Percentiles rank a stretch among this genome's conserved stretches.
Conservation (phyloP, 2,797 vertebrate species). For the Falco cherrug region DNA sequence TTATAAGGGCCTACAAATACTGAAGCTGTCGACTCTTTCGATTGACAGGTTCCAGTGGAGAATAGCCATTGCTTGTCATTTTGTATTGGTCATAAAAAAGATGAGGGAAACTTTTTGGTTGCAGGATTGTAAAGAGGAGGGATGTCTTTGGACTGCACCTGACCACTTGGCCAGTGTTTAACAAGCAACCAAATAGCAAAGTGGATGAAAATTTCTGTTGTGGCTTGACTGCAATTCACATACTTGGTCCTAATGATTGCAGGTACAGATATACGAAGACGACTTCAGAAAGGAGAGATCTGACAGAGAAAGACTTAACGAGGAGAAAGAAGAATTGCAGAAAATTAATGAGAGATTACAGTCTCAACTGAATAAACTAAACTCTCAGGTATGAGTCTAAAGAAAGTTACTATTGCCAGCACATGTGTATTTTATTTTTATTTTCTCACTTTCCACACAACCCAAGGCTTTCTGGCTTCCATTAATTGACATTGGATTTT, state of each 20-base stretch:
- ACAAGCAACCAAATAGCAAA: not conserved
- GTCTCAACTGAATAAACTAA: constrained; percentile 63
- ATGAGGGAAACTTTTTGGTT: not conserved
- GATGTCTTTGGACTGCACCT: not conserved
- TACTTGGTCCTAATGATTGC: not conserved
- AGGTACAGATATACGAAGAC: constrained; percentile 81
- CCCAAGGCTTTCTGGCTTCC: constrained; percentile 45
- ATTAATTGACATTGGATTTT: constrained; percentile 52
- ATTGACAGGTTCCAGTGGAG: not conserved
- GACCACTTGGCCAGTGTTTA: not conserved
- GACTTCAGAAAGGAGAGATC: constrained; percentile 79
- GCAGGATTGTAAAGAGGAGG: not conserved
- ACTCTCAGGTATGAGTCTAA: constrained; percentile 69
- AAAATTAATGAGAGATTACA: constrained; percentile 56
- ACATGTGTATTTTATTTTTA: constrained; percentile 34
- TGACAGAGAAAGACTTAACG: constrained; percentile 77
- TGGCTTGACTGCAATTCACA: not conserved
- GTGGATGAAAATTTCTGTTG: not conserved
- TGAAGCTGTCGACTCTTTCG: not conserved
- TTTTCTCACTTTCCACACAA: constrained; percentile 44
- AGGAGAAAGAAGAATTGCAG: constrained; percentile 74
- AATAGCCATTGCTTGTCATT: not conserved
- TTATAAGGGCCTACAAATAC: not conserved
- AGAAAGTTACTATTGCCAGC: constrained; percentile 9
- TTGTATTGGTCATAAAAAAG: not conserved